These are phyloP conservation scores for Boleophthalmus pectinirostris DNA, from an alignment of 2,113 vertebrate species.

Conservation along the genomic window DNA sequence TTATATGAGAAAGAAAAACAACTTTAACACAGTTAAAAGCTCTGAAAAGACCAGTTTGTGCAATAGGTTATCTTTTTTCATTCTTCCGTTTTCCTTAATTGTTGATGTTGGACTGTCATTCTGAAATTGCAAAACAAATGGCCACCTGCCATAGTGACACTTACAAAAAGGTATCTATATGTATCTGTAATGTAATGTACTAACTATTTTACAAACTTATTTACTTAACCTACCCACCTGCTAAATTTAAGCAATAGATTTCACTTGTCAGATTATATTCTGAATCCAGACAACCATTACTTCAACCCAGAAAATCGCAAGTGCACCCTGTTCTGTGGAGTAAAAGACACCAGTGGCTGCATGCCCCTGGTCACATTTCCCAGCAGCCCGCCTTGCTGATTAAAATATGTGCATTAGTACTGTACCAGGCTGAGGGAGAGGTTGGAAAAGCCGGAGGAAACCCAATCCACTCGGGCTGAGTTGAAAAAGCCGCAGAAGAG, in stretches of 20 bases:
- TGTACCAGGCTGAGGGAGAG: slow-evolving; percentile 20
- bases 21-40: too few species aligned
- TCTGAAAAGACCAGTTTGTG: too few species aligned
- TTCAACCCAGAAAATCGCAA: slow-evolving; percentile 5
- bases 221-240: not conserved
- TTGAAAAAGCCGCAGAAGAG: slow-evolving; percentile 68
- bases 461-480: slow-evolving; percentile 52
- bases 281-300: not conserved
- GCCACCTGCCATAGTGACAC: not conserved
- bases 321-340: slow-evolving; percentile 11
- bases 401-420: slow-evolving; percentile 62
- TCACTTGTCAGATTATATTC: not conserved
- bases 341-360: slow-evolving; percentile 29
- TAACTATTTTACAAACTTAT: not conserved
- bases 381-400: slow-evolving; percentile 48
- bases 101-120: too few species aligned
- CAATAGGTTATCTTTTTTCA: too few species aligned
- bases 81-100: too few species aligned
- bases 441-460: slow-evolving; percentile 54
- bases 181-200: not conserved
- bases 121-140: too few species aligned
- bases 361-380: slow-evolving; percentile 39
- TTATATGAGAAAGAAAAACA: too few species aligned
- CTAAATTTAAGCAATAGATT: not conserved
- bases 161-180: too few species aligned